A percentile compares a stretch with the other conserved stretches of the same genome.
These are phyloP conservation scores for Amia ocellicauda DNA, from an alignment of 2,113 vertebrate genomes.

Conservation along the genomic window DNA sequence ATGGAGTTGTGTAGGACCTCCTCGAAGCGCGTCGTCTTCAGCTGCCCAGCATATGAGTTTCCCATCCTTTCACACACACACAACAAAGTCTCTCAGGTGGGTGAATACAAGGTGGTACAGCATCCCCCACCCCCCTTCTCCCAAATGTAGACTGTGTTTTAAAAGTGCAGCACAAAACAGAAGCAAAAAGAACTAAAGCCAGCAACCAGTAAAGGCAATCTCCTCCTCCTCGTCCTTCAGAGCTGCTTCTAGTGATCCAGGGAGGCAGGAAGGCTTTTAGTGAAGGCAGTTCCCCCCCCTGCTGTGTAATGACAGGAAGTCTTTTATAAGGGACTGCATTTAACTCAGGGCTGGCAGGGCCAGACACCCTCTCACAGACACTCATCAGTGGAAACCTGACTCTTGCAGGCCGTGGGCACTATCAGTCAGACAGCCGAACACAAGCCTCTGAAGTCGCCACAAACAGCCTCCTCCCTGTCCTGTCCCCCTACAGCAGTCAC, in stretches of 20 bases:
- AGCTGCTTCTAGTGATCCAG: neutral
- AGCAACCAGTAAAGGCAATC: neutral
- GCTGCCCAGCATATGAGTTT: conserved; percentile 92
- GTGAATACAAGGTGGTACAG: neutral
- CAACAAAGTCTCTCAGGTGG: neutral
- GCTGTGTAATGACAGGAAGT: conserved; percentile 64
- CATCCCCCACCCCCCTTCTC: too few relatives aligned
- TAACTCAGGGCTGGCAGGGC: conserved; percentile 29
- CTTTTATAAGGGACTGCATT: conserved; percentile 41
- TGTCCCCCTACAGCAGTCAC: neutral
- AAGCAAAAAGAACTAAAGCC: neutral
- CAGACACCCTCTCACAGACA: conserved; percentile 45
- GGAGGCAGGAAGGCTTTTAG: neutral
- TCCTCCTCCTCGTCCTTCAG: neutral
- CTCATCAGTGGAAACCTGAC: too few relatives aligned
- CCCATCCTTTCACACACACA: conserved; percentile 74
- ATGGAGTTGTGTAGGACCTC: conserved; percentile 95
- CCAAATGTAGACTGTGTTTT: neutral
- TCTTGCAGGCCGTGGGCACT: neutral
- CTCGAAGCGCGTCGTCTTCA: conserved; percentile 88
- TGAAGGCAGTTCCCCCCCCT: conserved; percentile 28
- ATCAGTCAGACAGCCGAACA: neutral
- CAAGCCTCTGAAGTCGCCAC: neutral
- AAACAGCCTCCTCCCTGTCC: neutral
- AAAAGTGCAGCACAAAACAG: neutral